Evolutionary conservation across 2,113 vertebrate species (phyloP).

Genomic region (Chaetodon auriga): DNA sequence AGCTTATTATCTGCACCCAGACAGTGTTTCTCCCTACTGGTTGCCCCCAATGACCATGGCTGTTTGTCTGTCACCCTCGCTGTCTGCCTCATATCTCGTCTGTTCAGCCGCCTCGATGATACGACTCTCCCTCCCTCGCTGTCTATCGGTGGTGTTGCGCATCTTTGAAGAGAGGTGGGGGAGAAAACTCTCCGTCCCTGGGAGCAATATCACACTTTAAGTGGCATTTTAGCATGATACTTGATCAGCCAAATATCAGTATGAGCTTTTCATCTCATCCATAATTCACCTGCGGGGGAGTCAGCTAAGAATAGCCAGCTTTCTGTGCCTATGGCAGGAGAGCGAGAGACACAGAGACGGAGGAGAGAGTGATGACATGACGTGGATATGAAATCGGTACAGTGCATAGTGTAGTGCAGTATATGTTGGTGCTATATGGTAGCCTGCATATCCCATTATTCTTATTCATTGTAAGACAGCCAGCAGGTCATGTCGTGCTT

Average conservation of each 20-base stretch:
- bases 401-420: constrained; percentile 11
- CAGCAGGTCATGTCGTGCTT: constrained; percentile 59
- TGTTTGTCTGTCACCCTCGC: constrained; percentile 63
- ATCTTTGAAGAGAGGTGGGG: constrained; percentile 25
- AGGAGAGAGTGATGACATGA: constrained; percentile 48
- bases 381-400: constrained; percentile 31
- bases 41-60: constrained; percentile 66
- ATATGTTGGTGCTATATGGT: constrained; percentile 18
- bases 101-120: constrained; percentile 56
- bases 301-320: constrained; percentile 71
- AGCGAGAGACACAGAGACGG: constrained; percentile 10
- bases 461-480: constrained; percentile 43
- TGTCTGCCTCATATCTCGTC: constrained; percentile 63
- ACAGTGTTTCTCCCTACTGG: constrained; percentile 48
- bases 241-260: constrained; percentile 80
- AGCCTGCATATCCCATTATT: constrained; percentile 37
- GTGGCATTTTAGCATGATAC: constrained; percentile 79
- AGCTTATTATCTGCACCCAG: constrained; percentile 63
- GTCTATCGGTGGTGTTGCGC: constrained; percentile 9
- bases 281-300: constrained; percentile 80
- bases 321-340: constrained; percentile 39
- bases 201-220: constrained; percentile 74
- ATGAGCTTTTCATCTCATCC: constrained; percentile 78
- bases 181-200: constrained; percentile 35
- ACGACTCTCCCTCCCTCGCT: constrained; percentile 19